phyloP scores from a whole-genome alignment of 2,888 invertebrate species.

The Coremacera marginata region DNA sequence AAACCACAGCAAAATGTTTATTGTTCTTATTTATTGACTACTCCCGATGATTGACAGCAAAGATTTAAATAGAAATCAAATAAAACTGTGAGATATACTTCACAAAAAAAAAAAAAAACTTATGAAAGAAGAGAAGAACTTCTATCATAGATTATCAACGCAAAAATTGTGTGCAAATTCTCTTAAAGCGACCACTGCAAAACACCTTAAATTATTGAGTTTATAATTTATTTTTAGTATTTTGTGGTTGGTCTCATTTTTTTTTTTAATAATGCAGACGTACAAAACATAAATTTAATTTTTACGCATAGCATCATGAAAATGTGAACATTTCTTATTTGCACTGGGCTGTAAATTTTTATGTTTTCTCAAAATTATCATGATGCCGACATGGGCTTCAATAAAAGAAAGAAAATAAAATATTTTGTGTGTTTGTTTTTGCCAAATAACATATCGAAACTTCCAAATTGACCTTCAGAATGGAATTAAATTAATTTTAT shows the following conservation, averaged over 20 bases:
- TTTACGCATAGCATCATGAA: no score
- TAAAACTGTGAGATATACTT: not conserved
- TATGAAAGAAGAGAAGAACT: not conserved
- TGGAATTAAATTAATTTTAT: not conserved
- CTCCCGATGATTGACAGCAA: not conserved
- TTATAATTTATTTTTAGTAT: slow-evolving; percentile 15
- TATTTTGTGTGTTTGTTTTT: not conserved
- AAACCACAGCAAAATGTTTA: slow-evolving; percentile 10
- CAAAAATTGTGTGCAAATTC: not conserved
- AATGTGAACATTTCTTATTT: no score
- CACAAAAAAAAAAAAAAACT: not conserved
- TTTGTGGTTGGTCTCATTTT: not conserved
- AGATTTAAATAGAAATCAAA: not conserved
- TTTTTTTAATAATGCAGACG: not conserved
- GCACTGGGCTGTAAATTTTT: no score
- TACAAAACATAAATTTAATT: no score
- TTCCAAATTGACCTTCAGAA: not conserved
- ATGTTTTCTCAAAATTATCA: no score
- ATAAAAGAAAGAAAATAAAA: not conserved
- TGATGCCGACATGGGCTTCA: no score
- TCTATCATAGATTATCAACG: not conserved
- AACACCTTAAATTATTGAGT: slow-evolving; percentile 13
- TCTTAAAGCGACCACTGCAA: not conserved
- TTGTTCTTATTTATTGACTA: slow-evolving; percentile 1
- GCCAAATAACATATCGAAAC: not conserved